Evolutionary conservation across 2,888 invertebrate species (phyloP), one percentile per base, ranked within the genome.

Genomic region (Volucella inflata): DNA sequence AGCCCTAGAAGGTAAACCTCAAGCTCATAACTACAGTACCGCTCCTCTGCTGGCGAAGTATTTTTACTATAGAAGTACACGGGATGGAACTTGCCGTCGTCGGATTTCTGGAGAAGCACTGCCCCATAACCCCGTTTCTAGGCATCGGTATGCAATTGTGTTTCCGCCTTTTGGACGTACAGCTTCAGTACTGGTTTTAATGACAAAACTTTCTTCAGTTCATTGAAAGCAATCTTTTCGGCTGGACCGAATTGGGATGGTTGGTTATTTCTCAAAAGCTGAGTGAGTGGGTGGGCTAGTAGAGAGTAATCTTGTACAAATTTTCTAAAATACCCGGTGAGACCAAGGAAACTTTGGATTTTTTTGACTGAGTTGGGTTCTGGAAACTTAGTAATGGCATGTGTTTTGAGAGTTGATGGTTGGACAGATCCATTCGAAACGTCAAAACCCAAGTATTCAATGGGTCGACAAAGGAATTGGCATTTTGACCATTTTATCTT

Each of bases 61-160:
- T 50, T 50, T 11, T 50, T 50, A 8, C 50, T 50, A 4, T 11
- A 50, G 21, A 50, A 50, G 11, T 17, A 50, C 10, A 50, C 21
- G 2, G 1, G 90, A 9, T 88, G 87, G 2, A 87, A 72, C 12
- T 67, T 17, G 2, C 76, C 80, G 48, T 87, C 88, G 21, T 89
- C 88, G 50, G 48, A 57, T 46, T 78, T 82, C 59, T 88, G 88
- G 12, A 90, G n/a, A 4, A 50, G 50, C 17, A 10, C 17, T 50
- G 50, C 17, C 1, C 50, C 17, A 50, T 10, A 50, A 8, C 50
- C 17, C 11, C 50, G 10, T 21, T 50, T 10, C 53, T 88, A 89
- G 2, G 89, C 89, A 67, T 90, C 89, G 0, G 89, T 90, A 57
- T 90, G 90, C 1, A 50, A 4, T 50, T 50, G 11, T 10, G 17